phyloP scores from a whole-genome alignment of 2,888 invertebrate species.

The Lasiommata megera region DNA sequence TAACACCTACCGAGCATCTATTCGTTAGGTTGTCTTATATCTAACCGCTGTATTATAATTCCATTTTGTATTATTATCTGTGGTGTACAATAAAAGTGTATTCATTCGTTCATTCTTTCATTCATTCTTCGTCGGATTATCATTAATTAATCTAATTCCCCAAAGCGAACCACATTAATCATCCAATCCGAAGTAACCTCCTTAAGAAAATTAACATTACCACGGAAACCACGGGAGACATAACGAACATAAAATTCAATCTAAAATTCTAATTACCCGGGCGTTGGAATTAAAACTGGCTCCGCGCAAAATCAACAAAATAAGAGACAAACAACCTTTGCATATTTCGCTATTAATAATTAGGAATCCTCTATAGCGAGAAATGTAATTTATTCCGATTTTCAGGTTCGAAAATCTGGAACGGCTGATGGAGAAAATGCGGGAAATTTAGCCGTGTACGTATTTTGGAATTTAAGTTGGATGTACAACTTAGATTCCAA shows the following conservation, averaged over 20 bases:
- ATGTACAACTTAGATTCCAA: no score
- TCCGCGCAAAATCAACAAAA: constrained; percentile 58
- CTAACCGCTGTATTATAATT: no score
- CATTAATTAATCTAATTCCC: background rate
- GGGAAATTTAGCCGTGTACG: background rate
- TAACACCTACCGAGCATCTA: no score
- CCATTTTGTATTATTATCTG: no score
- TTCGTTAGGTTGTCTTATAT: no score
- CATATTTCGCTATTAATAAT: constrained; percentile 73
- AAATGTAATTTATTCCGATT: constrained; percentile 59
- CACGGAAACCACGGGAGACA: constrained; percentile 39
- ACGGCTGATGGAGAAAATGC: constrained; percentile 19
- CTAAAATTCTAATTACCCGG: constrained; percentile 70
- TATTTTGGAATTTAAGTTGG: background rate
- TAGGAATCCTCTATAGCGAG: constrained; percentile 49
- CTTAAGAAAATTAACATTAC: constrained; percentile 18
- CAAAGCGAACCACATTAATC: constrained; percentile 1
- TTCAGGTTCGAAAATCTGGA: constrained; percentile 39
- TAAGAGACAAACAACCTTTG: constrained; percentile 72
- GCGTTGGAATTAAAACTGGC: constrained; percentile 47
- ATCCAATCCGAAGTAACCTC: constrained; percentile 12
- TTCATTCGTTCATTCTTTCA: no score
- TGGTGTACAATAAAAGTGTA: no score
- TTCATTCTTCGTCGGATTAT: background rate
- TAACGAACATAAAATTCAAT: constrained; percentile 64